Percentiles rank a stretch among this genome's conserved stretches.
Evolutionary conservation across 2,888 invertebrate genomes (phyloP).

Genomic region (Marasmarcha lunaedactyla): DNA sequence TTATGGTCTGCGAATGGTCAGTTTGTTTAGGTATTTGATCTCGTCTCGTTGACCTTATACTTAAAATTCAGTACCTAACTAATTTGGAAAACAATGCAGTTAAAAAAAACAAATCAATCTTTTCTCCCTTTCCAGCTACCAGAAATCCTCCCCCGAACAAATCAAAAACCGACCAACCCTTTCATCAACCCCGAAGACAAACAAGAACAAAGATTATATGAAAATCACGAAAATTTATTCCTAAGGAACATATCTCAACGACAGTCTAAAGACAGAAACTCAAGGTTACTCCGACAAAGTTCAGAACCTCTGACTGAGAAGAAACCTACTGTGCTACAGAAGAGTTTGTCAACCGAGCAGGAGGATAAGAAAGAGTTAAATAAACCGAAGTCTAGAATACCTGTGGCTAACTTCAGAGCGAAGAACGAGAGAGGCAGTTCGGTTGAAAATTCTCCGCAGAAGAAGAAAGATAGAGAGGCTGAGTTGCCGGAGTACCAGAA

Average conservation of each 20-base stretch:
- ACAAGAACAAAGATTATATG: constrained; percentile 37
- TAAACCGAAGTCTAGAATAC: constrained; percentile 50
- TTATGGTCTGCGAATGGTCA: too few species aligned
- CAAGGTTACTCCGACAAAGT: constrained; percentile 43
- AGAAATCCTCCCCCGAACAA: constrained; percentile 48
- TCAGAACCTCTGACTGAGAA: constrained; percentile 52
- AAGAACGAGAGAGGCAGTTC: constrained; percentile 51
- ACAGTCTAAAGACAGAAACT: constrained; percentile 50
- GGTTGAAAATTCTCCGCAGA: constrained; percentile 44
- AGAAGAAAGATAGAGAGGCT: constrained; percentile 21
- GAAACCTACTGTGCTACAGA: constrained; percentile 34
- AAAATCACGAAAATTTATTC: constrained; percentile 56
- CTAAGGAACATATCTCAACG: constrained; percentile 50
- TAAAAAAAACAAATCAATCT: too few species aligned
- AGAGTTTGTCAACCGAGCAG: constrained; percentile 53
- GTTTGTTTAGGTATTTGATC: too few species aligned
- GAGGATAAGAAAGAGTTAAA: constrained; percentile 21
- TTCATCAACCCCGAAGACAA: constrained; percentile 35
- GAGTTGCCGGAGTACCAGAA: constrained; percentile 57
- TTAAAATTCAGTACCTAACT: too few species aligned
- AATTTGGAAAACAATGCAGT: too few species aligned
- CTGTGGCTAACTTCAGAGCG: constrained; percentile 57
- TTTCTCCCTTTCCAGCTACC: constrained; percentile 32
- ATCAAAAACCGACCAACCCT: constrained; percentile 38
- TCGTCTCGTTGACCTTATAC: too few species aligned